phyloP scores from a whole-genome alignment of 2,797 vertebrate species.

The Mus minutoides region DNA sequence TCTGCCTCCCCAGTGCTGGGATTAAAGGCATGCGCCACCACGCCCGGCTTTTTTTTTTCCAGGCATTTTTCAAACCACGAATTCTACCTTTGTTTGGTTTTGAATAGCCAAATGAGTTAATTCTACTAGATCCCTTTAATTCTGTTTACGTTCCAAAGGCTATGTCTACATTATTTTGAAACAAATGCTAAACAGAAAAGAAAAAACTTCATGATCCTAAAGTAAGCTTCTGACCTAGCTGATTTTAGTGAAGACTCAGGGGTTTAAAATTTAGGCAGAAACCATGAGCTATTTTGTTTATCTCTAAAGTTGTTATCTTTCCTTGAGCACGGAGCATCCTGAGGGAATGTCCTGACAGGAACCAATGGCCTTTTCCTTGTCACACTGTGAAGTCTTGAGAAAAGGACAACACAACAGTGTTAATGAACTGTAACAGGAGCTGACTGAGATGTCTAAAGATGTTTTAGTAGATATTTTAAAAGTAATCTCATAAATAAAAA shows the following conservation, averaged over 20 bases:
- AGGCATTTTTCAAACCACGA: conserved; percentile 53
- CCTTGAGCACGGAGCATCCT: conserved; percentile 53
- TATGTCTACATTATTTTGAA: conserved; percentile 26
- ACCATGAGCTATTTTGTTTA: conserved; percentile 52
- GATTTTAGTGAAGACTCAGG: conserved; percentile 61
- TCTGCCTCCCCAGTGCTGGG: too few relatives aligned
- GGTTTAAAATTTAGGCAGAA: conserved; percentile 28
- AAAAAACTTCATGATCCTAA: background rate
- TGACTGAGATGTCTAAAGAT: conserved; percentile 66
- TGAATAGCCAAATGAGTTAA: conserved; percentile 8
- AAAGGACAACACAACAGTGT: conserved; percentile 40
- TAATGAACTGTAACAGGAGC: conserved; percentile 59
- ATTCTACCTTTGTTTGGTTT: conserved; percentile 34
- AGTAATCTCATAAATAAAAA: conserved; percentile 66
- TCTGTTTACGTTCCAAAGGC: conserved; percentile 60
- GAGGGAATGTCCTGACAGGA: conserved; percentile 42
- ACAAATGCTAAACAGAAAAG: conserved; percentile 17
- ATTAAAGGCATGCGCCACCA: too few relatives aligned
- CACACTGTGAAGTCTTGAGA: conserved; percentile 35
- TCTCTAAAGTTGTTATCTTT: background rate
- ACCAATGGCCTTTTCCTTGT: conserved; percentile 37
- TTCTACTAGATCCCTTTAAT: conserved; percentile 10
- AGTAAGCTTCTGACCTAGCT: background rate
- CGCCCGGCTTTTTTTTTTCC: too few relatives aligned
- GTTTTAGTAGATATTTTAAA: conserved; percentile 50